Evolutionary conservation across 2,113 vertebrate species (phyloP).

Genomic region (Sardina pilchardus): DNA sequence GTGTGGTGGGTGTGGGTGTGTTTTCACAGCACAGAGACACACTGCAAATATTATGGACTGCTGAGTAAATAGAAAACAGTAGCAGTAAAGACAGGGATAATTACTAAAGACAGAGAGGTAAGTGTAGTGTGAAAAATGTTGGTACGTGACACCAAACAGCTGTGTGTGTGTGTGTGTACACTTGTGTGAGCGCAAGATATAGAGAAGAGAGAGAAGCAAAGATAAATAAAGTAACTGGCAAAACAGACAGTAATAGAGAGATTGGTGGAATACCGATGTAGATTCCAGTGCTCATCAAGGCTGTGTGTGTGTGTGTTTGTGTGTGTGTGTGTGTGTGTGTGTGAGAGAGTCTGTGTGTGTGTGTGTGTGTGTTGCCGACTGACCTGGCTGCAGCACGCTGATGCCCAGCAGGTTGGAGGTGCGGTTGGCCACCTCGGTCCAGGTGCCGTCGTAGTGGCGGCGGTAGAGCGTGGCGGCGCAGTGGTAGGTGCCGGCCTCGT

Average conservation of each 20-base stretch:
- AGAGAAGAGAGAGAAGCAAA: conserved; percentile 49
- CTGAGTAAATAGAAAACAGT: not conserved
- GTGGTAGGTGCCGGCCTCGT: conserved; percentile 92
- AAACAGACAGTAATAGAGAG: conserved; percentile 29
- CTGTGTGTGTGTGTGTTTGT: not conserved
- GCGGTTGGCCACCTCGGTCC: conserved; percentile 85
- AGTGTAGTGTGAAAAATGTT: not conserved
- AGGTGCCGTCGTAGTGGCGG: conserved; percentile 86
- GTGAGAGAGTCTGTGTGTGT: conserved; percentile 14
- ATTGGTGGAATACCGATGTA: conserved; percentile 23
- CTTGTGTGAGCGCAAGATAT: not conserved
- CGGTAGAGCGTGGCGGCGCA: conserved; percentile 90
- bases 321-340: conserved; percentile 15
- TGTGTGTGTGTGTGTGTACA: not conserved
- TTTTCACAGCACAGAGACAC: not conserved
- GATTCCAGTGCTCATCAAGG: not conserved
- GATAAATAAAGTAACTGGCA: conserved; percentile 51
- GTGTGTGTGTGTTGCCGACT: conserved; percentile 35
- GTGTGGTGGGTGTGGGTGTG: not conserved
- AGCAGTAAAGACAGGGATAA: not conserved
- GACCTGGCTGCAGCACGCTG: conserved; percentile 88
- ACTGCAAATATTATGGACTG: not conserved
- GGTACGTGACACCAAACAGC: not conserved
- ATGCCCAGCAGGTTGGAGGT: conserved; percentile 95
- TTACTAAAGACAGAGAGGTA: not conserved